These are phyloP conservation scores for Archaeoteleia sp. DNA, from an alignment of 2,888 invertebrate genomes.

Conservation along the genomic window DNA sequence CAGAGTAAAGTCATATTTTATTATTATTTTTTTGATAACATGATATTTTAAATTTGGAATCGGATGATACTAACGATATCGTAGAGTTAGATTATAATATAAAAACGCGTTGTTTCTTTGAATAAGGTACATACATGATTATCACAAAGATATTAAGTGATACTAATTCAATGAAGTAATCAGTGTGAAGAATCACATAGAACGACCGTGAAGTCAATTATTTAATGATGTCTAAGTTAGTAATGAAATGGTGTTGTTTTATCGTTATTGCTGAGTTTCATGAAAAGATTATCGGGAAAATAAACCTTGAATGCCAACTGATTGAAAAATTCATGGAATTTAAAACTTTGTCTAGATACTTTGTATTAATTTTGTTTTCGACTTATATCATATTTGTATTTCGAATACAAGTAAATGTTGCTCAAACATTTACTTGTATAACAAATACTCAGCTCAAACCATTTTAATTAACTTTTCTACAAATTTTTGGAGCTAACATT, in stretches of 20 bases:
- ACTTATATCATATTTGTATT: too few species aligned
- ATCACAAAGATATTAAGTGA: conserved; percentile 15
- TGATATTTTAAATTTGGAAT: too few species aligned
- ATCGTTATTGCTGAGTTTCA: conserved; percentile 16
- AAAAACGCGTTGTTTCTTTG: too few species aligned
- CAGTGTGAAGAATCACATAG: conserved; percentile 24
- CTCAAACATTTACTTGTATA: too few species aligned
- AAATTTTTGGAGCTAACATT: too few species aligned
- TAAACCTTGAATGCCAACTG: conserved; percentile 12
- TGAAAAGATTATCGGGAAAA: conserved; percentile 23
- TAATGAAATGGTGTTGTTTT: conserved; percentile 21
- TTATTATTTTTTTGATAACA: too few species aligned
- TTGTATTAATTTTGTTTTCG: not conserved
- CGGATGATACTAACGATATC: not conserved
- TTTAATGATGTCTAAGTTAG: conserved; percentile 27
- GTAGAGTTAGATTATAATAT: not conserved
- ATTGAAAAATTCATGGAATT: not conserved
- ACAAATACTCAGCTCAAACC: too few species aligned
- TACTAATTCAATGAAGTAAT: conserved; percentile 28
- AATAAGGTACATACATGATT: conserved; percentile 3
- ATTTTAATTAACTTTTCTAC: too few species aligned
- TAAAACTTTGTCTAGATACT: not conserved
- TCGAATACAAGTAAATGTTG: too few species aligned
- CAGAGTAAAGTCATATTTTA: not conserved
- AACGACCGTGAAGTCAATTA: conserved; percentile 31